Percentiles rank a stretch among this genome's conserved stretches.
Evolutionary conservation across 1,140 invertebrate species (phyloP).

Genomic region (Hormaphis cornu): DNA sequence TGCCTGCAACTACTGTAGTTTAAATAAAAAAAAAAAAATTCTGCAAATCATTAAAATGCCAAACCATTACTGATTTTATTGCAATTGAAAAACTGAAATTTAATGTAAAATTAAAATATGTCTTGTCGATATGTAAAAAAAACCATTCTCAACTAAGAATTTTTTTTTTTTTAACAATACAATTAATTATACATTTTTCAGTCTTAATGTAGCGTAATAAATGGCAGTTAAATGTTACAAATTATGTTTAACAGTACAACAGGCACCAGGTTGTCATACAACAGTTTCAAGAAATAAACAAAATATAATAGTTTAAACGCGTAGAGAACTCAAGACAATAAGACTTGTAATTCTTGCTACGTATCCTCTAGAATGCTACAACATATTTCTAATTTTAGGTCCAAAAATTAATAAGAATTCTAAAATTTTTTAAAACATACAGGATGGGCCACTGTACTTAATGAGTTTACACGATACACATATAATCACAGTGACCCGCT

Average conservation of each 20-base stretch:
- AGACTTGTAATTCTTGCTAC: not conserved
- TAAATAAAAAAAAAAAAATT: not conserved
- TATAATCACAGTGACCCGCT: too few species aligned
- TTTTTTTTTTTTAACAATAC: not conserved
- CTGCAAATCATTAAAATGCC: not conserved
- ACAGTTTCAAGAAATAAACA: not conserved
- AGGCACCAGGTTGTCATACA: not conserved
- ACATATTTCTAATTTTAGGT: not conserved
- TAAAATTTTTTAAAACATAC: not conserved
- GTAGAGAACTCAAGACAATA: too few species aligned
- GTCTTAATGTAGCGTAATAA: constrained; percentile 16
- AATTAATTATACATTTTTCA: constrained; percentile 21
- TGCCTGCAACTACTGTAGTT: not conserved
- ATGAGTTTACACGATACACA: too few species aligned
- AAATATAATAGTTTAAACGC: not conserved
- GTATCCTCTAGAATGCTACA: not conserved
- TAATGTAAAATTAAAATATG: constrained; percentile 5
- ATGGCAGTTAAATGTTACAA: constrained; percentile 26
- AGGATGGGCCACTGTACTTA: too few species aligned
- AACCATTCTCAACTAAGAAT: not conserved
- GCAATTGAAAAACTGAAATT: not conserved
- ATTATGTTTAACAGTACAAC: constrained; percentile 14
- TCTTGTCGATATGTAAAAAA: not conserved
- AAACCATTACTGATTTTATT: not conserved
- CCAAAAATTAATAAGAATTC: not conserved